Evolutionary conservation across 2,888 invertebrate species (phyloP), one percentile per base, ranked within the genome.

Genomic region (Allacma fusca): DNA sequence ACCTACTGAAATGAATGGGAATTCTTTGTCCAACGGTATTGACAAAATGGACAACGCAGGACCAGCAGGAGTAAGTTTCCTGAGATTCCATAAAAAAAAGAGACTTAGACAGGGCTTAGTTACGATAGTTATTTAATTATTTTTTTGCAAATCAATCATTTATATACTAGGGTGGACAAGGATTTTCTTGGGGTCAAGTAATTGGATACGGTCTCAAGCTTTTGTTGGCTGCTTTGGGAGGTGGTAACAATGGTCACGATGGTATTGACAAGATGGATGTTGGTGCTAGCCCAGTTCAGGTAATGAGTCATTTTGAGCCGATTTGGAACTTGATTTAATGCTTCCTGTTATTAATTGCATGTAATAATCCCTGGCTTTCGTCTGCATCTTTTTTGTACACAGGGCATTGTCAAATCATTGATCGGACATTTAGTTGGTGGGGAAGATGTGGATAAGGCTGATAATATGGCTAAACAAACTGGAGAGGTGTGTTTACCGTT

Each of bases 401-500:
- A 95, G 95, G 93, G 93, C 89, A 92, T 95, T 90, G 92, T 95
- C 92, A 93, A 94, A 88, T 94, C 94, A 89, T 92, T 95, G 88
- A 91, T 96, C 89, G 93, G 94, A 88, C 92, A 94, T 88, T 91
- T 95, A 90, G 91, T 95, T 89, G 95, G 95, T 90, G 91, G 92
- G 88, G 93, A 93, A 91, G 93, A 95, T 90, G 94, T 94, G 87
- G 92, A 93, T 88, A 94, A 94, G 90, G 93, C 94, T 88, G 92
- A 94, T 90, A 92, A 92, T 89, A 94, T 95, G 93, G 95, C 95
- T 89, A 95, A 94, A 90, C 95, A 95, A 89, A 94, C 95, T 88
- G 93, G 94, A 89, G 94, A 95, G 94, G 95, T 95, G 92, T 1
- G 91, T n/a, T n/a, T n/a, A n/a, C n/a, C n/a, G n/a, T n/a, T n/a